These are phyloP conservation scores for Drosophila nikananu DNA, from an alignment of 1,140 invertebrate genomes.

Conservation along the genomic window DNA sequence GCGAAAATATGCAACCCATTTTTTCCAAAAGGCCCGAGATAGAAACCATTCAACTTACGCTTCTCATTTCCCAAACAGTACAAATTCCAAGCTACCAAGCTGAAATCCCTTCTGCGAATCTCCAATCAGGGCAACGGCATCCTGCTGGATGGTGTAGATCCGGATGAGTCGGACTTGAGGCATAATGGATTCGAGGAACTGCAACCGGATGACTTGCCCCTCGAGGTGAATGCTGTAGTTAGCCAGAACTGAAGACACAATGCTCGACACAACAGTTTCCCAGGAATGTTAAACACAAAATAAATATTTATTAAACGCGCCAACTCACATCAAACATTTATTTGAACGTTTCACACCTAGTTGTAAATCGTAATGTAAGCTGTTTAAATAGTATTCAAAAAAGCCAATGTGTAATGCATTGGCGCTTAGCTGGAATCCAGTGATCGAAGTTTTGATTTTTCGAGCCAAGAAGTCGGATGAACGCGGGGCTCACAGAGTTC, in stretches of 20 bases:
- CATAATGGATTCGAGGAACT: neutral
- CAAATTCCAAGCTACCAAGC: slow-evolving; percentile 81
- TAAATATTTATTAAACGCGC: neutral
- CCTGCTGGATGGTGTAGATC: slow-evolving; percentile 17
- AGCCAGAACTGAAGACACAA: slow-evolving; percentile 47
- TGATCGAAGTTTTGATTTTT: slow-evolving; percentile 6
- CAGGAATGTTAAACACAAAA: neutral
- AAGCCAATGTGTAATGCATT: slow-evolving; percentile 37
- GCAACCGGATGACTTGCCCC: slow-evolving; percentile 57
- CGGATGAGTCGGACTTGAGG: neutral
- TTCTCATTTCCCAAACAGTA: slow-evolving; percentile 47
- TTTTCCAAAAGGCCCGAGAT: too few relatives aligned
- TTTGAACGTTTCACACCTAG: slow-evolving; percentile 61
- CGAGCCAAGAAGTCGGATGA: slow-evolving; percentile 19
- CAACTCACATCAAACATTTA: slow-evolving; percentile 73
- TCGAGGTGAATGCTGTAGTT: slow-evolving; percentile 78
- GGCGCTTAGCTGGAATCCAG: slow-evolving; percentile 17
- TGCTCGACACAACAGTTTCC: too few relatives aligned
- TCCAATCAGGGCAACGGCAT: slow-evolving; percentile 64
- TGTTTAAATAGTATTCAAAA: slow-evolving; percentile 20
- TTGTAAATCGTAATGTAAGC: slow-evolving; percentile 58
- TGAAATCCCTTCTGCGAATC: slow-evolving; percentile 77
- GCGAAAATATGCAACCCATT: neutral
- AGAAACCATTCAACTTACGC: neutral
- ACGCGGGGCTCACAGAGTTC: slow-evolving; percentile 37